phyloP scores from a whole-genome alignment of 2,113 vertebrate species.

The Tringa solitaria region DNA sequence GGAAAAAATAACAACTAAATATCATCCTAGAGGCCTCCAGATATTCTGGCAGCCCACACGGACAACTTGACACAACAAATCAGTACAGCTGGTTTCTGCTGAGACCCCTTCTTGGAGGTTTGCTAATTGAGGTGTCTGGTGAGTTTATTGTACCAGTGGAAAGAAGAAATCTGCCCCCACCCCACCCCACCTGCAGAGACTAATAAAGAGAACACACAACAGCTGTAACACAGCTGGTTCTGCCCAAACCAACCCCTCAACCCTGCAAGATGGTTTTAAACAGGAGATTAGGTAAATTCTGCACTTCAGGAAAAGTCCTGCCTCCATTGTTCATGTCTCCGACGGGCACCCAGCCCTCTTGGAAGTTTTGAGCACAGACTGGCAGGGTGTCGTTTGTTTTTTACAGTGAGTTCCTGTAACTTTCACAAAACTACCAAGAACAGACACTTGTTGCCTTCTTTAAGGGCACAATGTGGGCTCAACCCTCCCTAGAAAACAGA shows the following conservation, averaged over 20 bases:
- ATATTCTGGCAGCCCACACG: fast-evolving
- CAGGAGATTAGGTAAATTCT: background rate
- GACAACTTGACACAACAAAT: too few relatives aligned
- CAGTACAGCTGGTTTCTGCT: fast-evolving
- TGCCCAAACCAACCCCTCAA: background rate
- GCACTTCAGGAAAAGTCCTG: background rate
- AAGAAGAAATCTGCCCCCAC: background rate
- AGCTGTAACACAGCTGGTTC: background rate
- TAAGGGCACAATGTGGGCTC: background rate
- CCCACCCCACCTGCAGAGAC: background rate
- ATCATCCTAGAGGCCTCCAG: background rate
- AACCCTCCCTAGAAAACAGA: background rate
- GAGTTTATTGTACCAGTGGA: fast-evolving
- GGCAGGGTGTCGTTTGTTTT: background rate
- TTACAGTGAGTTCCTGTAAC: background rate
- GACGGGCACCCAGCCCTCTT: background rate
- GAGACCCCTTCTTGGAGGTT: too few relatives aligned
- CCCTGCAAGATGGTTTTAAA: background rate
- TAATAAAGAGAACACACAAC: background rate
- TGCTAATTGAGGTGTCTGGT: background rate
- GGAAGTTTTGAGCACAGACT: background rate
- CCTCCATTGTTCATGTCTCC: too few relatives aligned
- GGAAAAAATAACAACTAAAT: background rate
- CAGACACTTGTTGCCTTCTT: background rate
- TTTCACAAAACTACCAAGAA: background rate